phyloP scores from a whole-genome alignment of 2,113 vertebrate genomes.

The Phoenicopterus ruber region DNA sequence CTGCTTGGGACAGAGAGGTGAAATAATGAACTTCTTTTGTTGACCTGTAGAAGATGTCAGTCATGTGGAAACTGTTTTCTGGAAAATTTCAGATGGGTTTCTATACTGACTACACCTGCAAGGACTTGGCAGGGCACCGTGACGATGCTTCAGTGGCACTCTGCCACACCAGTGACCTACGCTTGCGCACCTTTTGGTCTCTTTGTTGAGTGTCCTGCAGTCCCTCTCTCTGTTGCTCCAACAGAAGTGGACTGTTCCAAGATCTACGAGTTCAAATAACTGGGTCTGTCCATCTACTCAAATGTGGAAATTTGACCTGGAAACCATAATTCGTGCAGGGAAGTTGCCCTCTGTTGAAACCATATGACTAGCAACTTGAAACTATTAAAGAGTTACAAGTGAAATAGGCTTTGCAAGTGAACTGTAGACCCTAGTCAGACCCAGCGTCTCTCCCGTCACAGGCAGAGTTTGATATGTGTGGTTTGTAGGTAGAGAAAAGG shows the following conservation, averaged over 20 bases:
- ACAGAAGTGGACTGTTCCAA: background rate
- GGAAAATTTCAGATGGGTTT: background rate
- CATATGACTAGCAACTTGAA: background rate
- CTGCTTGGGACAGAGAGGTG: background rate
- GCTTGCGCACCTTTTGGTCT: background rate
- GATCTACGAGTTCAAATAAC: background rate
- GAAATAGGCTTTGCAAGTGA: background rate
- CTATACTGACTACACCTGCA: background rate
- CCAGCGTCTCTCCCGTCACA: background rate
- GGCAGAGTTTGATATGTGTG: background rate
- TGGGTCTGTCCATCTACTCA: background rate
- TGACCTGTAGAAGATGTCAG: background rate
- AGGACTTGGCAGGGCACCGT: background rate
- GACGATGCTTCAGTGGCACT: background rate
- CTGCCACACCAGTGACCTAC: background rate
- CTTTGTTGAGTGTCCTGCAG: background rate
- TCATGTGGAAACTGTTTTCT: background rate
- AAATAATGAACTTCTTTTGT: background rate
- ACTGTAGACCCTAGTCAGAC: background rate
- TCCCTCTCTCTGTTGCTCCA: background rate
- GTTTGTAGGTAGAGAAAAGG: background rate
- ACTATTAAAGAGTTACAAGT: background rate
- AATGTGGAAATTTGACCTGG: background rate
- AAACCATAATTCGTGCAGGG: background rate
- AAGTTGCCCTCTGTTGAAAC: background rate